These are phyloP conservation scores for Cetonia aurata DNA, from an alignment of 2,888 invertebrate species.

Conservation along the genomic window DNA sequence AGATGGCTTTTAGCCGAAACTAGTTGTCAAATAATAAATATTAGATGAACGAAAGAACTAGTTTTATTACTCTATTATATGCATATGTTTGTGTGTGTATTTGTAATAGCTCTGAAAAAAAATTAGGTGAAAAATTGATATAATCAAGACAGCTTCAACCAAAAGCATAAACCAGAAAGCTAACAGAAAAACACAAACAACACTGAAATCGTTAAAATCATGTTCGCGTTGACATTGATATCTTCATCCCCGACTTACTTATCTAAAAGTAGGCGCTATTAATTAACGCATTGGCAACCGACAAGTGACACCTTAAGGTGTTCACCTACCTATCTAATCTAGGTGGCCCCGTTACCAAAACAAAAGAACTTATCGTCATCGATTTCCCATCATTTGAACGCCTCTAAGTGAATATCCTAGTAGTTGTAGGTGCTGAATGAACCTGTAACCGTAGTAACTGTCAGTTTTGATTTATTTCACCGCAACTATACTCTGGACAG, in stretches of 20 bases:
- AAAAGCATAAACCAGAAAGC: neutral
- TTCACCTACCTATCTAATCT: constrained; percentile 36
- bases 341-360: constrained; percentile 19
- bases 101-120: too few relatives aligned
- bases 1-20: too few relatives aligned
- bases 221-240: constrained; percentile 29
- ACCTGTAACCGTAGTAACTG: constrained; percentile 35
- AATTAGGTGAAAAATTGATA: too few relatives aligned
- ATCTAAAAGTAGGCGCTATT: constrained; percentile 36
- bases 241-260: constrained; percentile 6
- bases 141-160: too few relatives aligned
- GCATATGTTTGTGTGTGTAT: too few relatives aligned
- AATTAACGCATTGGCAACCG: constrained; percentile 35
- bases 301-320: constrained; percentile 29
- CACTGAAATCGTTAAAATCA: constrained; percentile 24
- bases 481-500: constrained; percentile 3
- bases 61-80: too few relatives aligned
- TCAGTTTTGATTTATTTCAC: constrained; percentile 39
- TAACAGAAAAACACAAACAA: constrained; percentile 24
- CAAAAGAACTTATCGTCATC: constrained; percentile 22
- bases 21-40: too few relatives aligned
- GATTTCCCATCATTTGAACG: constrained; percentile 23
- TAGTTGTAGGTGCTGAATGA: constrained; percentile 32
- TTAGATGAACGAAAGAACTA: too few relatives aligned
- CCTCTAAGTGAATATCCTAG: constrained; percentile 34